A percentile compares a stretch with the other conserved stretches of the same genome.
phyloP scores from a whole-genome alignment of 1,140 invertebrate species.

The Drosophila nannoptera region DNA sequence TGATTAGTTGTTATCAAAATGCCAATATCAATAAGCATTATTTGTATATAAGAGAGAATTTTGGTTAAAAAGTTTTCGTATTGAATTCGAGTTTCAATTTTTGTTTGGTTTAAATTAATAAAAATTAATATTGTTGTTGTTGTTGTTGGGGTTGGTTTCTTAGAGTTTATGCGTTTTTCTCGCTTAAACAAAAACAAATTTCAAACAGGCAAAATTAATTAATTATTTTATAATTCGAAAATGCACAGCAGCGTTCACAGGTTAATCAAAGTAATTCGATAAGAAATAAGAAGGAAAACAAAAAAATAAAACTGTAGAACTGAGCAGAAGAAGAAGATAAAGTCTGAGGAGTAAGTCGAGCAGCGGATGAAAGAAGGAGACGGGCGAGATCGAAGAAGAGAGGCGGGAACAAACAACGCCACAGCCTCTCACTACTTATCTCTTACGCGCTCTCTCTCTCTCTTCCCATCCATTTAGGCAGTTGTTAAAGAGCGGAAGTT shows the following conservation, averaged over 20 bases:
- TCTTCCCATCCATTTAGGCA: background rate
- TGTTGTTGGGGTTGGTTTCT: slow-evolving; percentile 5
- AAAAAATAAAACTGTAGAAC: slow-evolving; percentile 9
- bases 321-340: slow-evolving; percentile 19
- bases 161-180: slow-evolving; percentile 25
- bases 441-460: background rate
- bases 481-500: slow-evolving; percentile 1
- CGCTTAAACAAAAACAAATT: slow-evolving; percentile 74
- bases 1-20: slow-evolving; percentile 65
- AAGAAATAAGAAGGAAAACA: slow-evolving; percentile 7
- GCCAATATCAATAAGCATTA: slow-evolving; percentile 56
- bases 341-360: slow-evolving; percentile 8
- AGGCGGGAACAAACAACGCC: background rate
- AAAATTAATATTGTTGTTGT: slow-evolving; percentile 53
- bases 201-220: slow-evolving; percentile 67
- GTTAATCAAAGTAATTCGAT: slow-evolving; percentile 45
- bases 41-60: slow-evolving; percentile 20
- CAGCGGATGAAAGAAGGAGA: slow-evolving; percentile 4
- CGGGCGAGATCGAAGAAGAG: slow-evolving; percentile 2
- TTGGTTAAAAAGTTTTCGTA: slow-evolving; percentile 14
- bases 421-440: background rate
- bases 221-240: slow-evolving; percentile 16
- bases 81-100: slow-evolving; percentile 43
- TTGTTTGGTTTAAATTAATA: slow-evolving; percentile 29
- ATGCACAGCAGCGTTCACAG: slow-evolving; percentile 53